Conservation (phyloP, 2,797 vertebrate species). For the Myotis daubentonii region DNA sequence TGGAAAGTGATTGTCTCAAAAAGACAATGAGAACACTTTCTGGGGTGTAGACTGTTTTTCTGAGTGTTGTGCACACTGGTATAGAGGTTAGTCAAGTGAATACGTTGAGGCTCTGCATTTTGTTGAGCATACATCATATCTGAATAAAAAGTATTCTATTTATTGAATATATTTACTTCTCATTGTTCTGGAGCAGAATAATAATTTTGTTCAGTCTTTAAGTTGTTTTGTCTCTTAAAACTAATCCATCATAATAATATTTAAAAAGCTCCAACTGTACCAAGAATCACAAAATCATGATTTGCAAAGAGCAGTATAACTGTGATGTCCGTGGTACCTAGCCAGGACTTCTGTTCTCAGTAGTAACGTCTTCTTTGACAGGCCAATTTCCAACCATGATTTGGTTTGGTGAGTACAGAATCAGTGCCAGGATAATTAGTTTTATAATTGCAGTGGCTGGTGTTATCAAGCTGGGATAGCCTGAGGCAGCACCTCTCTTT, state of each 20-base stretch:
- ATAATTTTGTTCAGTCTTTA: not conserved
- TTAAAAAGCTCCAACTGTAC: not conserved
- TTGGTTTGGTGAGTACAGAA: not conserved
- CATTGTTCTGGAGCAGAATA: not conserved
- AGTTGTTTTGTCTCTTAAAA: constrained; percentile 2
- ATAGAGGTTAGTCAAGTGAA: not conserved
- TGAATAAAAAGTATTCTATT: not conserved
- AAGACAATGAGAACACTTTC: not conserved
- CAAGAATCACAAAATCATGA: not conserved
- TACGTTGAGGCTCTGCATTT: not conserved
- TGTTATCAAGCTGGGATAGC: not conserved
- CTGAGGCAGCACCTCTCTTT: not conserved
- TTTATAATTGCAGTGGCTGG: constrained; percentile 2
- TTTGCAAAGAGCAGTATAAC: not conserved
- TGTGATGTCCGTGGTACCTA: not conserved
- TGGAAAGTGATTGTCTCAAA: not conserved
- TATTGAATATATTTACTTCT: not conserved
- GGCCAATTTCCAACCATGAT: not conserved
- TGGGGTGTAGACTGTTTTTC: not conserved
- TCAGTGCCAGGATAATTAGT: not conserved
- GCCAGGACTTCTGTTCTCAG: not conserved
- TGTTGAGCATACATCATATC: not conserved
- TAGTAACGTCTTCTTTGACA: not conserved
- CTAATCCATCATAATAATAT: not conserved
- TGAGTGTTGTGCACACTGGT: not conserved